These are phyloP conservation scores for Falco biarmicus DNA, from an alignment of 2,797 vertebrate species.

Conservation along the genomic window DNA sequence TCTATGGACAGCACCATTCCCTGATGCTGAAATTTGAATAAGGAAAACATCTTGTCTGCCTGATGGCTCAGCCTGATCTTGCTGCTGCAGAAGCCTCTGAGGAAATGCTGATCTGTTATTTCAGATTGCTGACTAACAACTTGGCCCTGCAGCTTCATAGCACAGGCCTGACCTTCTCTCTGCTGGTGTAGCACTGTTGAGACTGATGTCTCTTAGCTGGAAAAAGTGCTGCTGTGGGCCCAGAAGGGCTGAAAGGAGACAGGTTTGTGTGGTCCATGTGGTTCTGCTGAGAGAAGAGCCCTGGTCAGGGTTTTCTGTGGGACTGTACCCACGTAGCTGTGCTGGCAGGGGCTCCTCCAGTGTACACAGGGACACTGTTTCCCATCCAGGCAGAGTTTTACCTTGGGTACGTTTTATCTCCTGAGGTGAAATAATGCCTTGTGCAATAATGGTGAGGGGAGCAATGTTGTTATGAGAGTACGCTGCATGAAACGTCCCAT, in stretches of 20 bases:
- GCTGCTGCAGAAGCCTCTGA: not conserved
- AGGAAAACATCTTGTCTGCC: not conserved
- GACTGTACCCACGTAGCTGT: accelerated
- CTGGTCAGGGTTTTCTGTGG: accelerated
- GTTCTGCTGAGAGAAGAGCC: not conserved
- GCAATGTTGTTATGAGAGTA: not conserved
- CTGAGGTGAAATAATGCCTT: not conserved
- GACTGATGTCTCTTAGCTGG: not conserved
- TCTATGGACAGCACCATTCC: not conserved
- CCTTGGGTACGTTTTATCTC: accelerated
- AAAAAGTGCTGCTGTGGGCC: not conserved
- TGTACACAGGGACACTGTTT: accelerated
- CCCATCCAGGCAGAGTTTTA: not conserved
- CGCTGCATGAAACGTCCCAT: not conserved
- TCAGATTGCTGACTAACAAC: not conserved
- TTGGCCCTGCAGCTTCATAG: not conserved
- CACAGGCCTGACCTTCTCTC: not conserved
- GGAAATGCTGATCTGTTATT: not conserved
- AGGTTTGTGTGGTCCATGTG: not conserved
- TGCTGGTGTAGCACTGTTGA: not conserved
- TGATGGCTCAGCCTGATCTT: not conserved
- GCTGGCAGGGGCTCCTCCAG: not conserved
- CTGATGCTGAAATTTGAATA: not conserved
- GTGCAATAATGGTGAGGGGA: not conserved
- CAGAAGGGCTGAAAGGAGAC: not conserved